Evolutionary conservation across 2,113 vertebrate genomes (phyloP), one percentile per base, ranked within the genome.

Genomic region (Misgurnus anguillicaudatus): DNA sequence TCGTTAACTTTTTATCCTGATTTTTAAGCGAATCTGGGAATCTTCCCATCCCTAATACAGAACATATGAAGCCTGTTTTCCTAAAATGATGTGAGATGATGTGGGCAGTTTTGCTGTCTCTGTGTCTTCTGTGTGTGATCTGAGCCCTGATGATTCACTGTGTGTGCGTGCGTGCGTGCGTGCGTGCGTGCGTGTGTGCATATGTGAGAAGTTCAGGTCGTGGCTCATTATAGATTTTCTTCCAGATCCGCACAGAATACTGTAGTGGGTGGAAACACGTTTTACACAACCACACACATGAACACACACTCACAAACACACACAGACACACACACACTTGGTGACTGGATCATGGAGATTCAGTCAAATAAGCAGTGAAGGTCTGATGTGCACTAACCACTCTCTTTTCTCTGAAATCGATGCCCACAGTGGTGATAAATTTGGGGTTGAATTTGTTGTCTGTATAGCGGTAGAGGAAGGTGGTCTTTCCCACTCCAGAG

Each of bases 361-460:
- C 24, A 31, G 24, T 31, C 24, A 31, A 31, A 31, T 31, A 31
- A 31, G 24, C 24, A 31, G 24, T 31, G 24, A 31, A n/a, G 6
- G n/a, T 19, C 17, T 8, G 53, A 14, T 51, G 48, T 51, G 16
- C n/a, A 93, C 96, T 95, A 78, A 98, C 96, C 95, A 98, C 95
- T 87, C 96, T 90, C 86, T 98, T 98, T 96, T 98, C 96, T 94
- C 96, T 94, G 84, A 98, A 98, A 87, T 98, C 96, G 72, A 98
- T 98, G 87, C 96, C 96, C 10, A 98, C 96, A 79, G 96, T 98
- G 10, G 96, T 98, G 91, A 98, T 97, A 88, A 98, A 98, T 84
- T 97, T 98, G 78, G 96, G 96, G 83, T 98, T 98, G 87, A 98
- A 98, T 80, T 97, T 97, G 90, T 98, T 97, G 80, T 98, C 96